Conservation (phyloP, 2,113 vertebrate species). For the Thamnophis sirtalis region DNA sequence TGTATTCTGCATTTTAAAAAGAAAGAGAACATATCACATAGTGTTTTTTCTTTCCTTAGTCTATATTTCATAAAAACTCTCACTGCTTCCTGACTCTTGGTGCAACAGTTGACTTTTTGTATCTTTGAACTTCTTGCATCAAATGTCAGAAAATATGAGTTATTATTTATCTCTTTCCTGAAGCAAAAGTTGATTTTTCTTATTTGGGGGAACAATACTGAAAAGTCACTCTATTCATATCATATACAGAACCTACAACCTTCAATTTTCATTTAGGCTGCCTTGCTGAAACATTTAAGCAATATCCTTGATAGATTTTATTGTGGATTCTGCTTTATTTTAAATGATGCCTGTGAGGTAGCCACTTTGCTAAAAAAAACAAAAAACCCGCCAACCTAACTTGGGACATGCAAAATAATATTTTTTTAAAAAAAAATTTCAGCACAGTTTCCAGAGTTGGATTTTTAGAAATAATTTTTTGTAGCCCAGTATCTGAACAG, state of each 20-base stretch:
- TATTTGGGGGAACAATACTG: conserved; percentile 31
- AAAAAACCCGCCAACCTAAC: neutral
- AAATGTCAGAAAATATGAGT: conserved; percentile 39
- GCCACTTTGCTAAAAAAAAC: conserved; percentile 32
- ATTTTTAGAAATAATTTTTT: conserved; percentile 5
- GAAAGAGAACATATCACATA: neutral
- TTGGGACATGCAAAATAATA: conserved; percentile 21
- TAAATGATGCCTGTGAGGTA: conserved; percentile 41
- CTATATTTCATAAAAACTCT: conserved; percentile 17
- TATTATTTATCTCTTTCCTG: conserved; percentile 39
- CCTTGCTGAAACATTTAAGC: conserved; percentile 12
- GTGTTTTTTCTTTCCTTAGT: neutral
- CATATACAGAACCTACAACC: conserved; percentile 35
- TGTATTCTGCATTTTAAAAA: neutral
- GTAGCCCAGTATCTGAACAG: neutral
- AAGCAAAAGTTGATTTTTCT: conserved; percentile 38
- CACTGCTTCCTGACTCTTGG: conserved; percentile 5
- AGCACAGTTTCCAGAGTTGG: conserved; percentile 6
- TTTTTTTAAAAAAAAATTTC: neutral
- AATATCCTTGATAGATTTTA: conserved; percentile 28
- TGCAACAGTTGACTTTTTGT: conserved; percentile 30
- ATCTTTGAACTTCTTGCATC: conserved; percentile 33
- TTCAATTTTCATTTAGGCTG: conserved; percentile 40
- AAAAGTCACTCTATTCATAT: conserved; percentile 40
- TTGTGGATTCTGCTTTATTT: conserved; percentile 25